These are phyloP conservation scores for Anoura caudifer DNA, from an alignment of 2,113 vertebrate species.

Conservation along the genomic window DNA sequence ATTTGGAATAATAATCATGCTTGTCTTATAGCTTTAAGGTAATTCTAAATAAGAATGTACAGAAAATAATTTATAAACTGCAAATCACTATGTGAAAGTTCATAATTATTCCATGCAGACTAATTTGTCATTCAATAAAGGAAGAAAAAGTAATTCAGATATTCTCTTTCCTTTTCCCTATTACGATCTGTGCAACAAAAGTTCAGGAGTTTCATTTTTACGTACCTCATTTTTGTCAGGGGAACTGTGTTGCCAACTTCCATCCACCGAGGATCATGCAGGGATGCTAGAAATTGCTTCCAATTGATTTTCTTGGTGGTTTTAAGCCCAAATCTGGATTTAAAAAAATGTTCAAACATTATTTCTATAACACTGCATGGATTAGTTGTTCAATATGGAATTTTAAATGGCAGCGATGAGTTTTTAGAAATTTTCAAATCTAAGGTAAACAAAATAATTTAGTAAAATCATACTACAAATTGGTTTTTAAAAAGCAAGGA, in stretches of 20 bases:
- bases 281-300: conserved; percentile 77
- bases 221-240: conserved; percentile 54
- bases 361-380: not conserved
- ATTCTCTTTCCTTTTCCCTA: not conserved
- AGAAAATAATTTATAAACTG: not conserved
- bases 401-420: not conserved
- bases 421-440: not conserved
- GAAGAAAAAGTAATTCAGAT: not conserved
- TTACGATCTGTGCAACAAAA: not conserved
- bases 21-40: not conserved
- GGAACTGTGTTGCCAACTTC: not conserved
- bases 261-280: conserved; percentile 19
- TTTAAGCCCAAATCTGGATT: conserved; percentile 73
- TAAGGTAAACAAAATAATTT: not conserved
- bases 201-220: not conserved
- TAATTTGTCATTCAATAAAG: not conserved
- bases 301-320: conserved; percentile 70
- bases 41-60: not conserved
- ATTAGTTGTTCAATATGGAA: not conserved
- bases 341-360: not conserved
- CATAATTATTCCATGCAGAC: not conserved
- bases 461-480: not conserved
- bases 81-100: not conserved
- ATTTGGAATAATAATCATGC: not conserved
- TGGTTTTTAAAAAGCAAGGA: not conserved